Conservation (phyloP, 2,888 invertebrate genomes). For the Arenicola marina region DNA sequence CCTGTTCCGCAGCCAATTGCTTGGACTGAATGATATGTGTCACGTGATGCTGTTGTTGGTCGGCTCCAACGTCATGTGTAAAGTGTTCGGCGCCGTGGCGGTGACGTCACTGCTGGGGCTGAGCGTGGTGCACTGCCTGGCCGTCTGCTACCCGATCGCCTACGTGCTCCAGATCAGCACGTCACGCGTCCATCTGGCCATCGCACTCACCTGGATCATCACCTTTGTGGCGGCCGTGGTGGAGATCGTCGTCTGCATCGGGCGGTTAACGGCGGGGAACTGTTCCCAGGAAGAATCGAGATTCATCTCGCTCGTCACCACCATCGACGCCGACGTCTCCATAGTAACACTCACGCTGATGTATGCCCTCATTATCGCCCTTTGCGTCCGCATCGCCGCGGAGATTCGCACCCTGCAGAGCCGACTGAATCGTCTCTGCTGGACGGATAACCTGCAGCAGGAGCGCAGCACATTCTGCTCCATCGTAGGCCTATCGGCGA, state of each 20-base stretch:
- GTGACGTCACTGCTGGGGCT: background rate
- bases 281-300: background rate
- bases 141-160: slow-evolving; percentile 2
- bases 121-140: background rate
- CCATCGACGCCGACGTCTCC: slow-evolving; percentile 2
- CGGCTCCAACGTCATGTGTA: background rate
- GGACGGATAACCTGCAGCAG: slow-evolving; percentile 3
- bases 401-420: background rate
- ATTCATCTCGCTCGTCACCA: background rate
- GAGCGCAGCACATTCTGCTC: slow-evolving; percentile 4
- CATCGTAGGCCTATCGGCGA: background rate
- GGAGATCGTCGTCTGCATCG: slow-evolving; percentile 1
- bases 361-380: background rate
- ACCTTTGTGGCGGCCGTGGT: background rate
- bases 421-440: slow-evolving; percentile 2
- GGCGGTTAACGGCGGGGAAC: background rate
- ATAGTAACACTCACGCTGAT: background rate
- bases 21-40: background rate
- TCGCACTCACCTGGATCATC: background rate
- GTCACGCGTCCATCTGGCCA: background rate
- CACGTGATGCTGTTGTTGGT: background rate
- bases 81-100: background rate
- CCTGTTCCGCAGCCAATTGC: background rate
- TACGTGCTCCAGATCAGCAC: background rate
- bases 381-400: background rate